Evolutionary conservation across 2,888 invertebrate genomes (phyloP), one percentile per base, ranked within the genome.

Genomic region (Phania funesta): DNA sequence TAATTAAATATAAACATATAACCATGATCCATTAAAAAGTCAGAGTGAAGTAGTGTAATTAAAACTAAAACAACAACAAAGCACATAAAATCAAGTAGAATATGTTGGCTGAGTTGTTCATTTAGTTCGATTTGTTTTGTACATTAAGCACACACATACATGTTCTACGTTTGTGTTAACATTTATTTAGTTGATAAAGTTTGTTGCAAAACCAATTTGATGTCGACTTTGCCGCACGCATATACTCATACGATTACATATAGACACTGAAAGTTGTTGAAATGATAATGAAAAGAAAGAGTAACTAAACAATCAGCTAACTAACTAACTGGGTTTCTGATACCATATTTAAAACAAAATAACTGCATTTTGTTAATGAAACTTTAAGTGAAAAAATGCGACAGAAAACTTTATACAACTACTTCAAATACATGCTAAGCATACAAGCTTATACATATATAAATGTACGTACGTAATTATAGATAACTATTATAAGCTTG

Each of bases 331-430:
- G 60, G 65, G 52, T 60, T 79, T 73, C 65, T 58, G 50, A 48
- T 73, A 73, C 52, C 60, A 52, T 67, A 79, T 52, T 32, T 67
- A 52, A 65, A 50, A 46, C 54, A 38, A 35, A 54, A 52, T 46
- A 73, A 67, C 58, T 60, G 65, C 65, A 79, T 73, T 67, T 60
- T 73, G 73, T 60, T 79, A 79, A 79, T 60, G 78, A 79, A 60
- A 71, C 64, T 78, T 78, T 22, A 60, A 79, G 46, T 48, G 58
- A 29, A 67, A 78, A 77, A 71, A 65, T 65, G 65, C 32, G 65
- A 60, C 58, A 79, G 32, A 62, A 77, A 70, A 77, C 29, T 54
- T 74, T 56, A 29, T 24, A 13, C 70, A 44, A 48, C 13, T 48
- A 44, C 32, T 48, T 13, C 11, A 62, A 32, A 35, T 7, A 60